Evolutionary conservation across 2,888 invertebrate species (phyloP).

Genomic region (Scotopteryx bipunctaria): DNA sequence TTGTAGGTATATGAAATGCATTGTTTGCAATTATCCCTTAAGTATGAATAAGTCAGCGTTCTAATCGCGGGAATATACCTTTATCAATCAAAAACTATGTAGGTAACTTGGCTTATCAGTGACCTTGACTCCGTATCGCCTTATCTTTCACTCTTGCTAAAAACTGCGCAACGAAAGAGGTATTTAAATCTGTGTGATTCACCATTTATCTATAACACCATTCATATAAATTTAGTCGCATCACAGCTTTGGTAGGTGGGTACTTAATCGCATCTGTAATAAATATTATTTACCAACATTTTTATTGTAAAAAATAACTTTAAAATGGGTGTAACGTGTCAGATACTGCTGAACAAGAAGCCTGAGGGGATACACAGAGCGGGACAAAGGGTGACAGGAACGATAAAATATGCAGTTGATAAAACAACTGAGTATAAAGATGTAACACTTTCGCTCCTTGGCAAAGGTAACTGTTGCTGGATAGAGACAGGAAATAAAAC

Average conservation of each 20-base stretch:
- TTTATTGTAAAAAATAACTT: neutral
- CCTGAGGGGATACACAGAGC: conserved; percentile 33
- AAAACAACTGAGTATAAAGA: conserved; percentile 33
- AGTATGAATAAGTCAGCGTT: no score
- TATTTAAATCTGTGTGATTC: no score
- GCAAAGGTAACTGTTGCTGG: conserved; percentile 22
- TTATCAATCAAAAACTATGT: neutral
- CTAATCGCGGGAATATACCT: no score
- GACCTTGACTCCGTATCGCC: conserved; percentile 1
- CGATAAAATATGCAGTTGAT: conserved; percentile 38
- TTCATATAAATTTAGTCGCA: no score
- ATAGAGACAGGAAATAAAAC: neutral
- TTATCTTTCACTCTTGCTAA: neutral
- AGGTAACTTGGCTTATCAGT: neutral
- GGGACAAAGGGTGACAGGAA: conserved; percentile 38
- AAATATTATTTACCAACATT: neutral
- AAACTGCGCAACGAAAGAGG: conserved; percentile 3
- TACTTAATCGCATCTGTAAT: neutral
- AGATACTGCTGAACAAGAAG: conserved; percentile 37
- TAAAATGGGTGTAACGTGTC: conserved; percentile 32
- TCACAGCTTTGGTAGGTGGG: no score
- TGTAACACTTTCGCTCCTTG: conserved; percentile 37
- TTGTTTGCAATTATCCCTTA: no score
- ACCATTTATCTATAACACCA: no score
- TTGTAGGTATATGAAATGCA: no score